phyloP scores from a whole-genome alignment of 2,888 invertebrate species.

The Meganola albula region DNA sequence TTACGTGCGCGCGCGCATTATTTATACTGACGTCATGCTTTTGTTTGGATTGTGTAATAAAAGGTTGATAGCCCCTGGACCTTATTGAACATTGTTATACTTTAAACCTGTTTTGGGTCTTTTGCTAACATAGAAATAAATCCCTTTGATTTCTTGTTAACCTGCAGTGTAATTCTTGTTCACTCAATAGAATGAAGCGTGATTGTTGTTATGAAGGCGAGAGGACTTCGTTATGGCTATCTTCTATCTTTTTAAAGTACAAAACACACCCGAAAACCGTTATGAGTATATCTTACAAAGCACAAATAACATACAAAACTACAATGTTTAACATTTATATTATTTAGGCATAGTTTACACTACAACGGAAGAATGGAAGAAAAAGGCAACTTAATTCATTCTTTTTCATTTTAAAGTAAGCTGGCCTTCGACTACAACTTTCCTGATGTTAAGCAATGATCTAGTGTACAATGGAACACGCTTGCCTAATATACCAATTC shows the following conservation, averaged over 20 bases:
- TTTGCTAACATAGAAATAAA: no score
- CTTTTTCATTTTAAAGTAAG: no score
- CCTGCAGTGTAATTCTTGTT: constrained; percentile 35
- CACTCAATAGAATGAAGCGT: constrained; percentile 30
- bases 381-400: no score
- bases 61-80: constrained; percentile 51
- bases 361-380: no score
- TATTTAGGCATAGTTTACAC: no score
- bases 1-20: constrained; percentile 49
- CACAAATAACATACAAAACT: no score
- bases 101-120: constrained; percentile 31
- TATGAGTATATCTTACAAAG: constrained; percentile 17
- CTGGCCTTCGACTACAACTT: no score
- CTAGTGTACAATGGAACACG: no score
- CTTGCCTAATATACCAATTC: no score
- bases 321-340: no score
- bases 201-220: constrained; percentile 31
- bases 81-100: constrained; percentile 45
- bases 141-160: constrained; percentile 44
- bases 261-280: constrained; percentile 28
- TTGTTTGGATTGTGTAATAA: constrained; percentile 54
- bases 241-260: constrained; percentile 29
- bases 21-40: constrained; percentile 40
- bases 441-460: no score
- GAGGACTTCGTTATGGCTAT: constrained; percentile 21